These are phyloP conservation scores for Pyrrhia umbra DNA, from an alignment of 2,888 invertebrate genomes.

Conservation along the genomic window DNA sequence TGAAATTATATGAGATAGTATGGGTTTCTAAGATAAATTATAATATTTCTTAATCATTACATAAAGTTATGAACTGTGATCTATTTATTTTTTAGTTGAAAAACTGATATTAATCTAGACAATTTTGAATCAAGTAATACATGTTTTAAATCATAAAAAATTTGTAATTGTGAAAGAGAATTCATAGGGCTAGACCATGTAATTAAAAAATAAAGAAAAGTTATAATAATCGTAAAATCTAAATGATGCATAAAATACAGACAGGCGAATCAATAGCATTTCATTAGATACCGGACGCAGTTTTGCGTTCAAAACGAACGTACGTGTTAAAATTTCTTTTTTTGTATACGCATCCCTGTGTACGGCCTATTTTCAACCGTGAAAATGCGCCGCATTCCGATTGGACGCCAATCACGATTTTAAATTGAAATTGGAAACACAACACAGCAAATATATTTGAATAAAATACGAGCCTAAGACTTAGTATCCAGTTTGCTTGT, in stretches of 20 bases:
- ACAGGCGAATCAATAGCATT: conserved; percentile 63
- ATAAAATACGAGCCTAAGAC: neutral
- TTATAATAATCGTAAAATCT: neutral
- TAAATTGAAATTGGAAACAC: neutral
- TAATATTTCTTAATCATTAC: too few relatives aligned
- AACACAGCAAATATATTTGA: neutral
- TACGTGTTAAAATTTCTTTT: conserved; percentile 27
- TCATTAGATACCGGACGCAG: conserved; percentile 47
- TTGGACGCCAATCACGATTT: conserved; percentile 25
- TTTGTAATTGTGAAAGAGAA: too few relatives aligned
- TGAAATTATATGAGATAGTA: too few relatives aligned
- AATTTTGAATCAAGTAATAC: too few relatives aligned
- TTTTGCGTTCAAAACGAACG: conserved; percentile 14
- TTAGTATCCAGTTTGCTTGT: neutral
- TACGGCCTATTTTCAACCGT: conserved; percentile 15
- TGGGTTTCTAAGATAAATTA: too few relatives aligned
- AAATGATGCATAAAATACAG: conserved; percentile 11
- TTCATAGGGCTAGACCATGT: neutral
- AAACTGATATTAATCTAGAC: too few relatives aligned
- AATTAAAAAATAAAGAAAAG: neutral
- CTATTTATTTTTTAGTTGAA: too few relatives aligned
- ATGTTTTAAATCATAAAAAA: too few relatives aligned
- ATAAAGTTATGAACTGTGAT: too few relatives aligned
- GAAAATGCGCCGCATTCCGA: conserved; percentile 32
- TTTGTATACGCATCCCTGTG: neutral